These are phyloP conservation scores for Agriopis marginaria DNA, from an alignment of 2,888 invertebrate genomes.

Conservation along the genomic window DNA sequence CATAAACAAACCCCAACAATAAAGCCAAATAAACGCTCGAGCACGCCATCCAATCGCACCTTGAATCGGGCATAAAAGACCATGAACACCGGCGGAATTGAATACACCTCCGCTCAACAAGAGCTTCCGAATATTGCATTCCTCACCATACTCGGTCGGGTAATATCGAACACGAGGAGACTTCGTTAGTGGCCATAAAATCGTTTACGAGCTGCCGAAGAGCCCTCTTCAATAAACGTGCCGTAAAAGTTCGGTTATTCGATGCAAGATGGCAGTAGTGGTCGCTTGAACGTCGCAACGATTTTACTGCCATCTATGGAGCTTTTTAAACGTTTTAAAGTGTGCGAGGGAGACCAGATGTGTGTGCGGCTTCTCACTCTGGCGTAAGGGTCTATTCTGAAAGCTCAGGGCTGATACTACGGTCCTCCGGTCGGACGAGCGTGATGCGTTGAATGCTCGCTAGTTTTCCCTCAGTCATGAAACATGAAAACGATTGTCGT, in stretches of 20 bases:
- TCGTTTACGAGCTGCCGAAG: conserved; percentile 86
- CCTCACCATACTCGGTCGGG: conserved; percentile 81
- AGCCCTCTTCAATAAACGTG: conserved; percentile 85
- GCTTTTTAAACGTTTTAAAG: conserved; percentile 80
- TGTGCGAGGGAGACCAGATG: conserved; percentile 54
- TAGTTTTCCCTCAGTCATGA: no score
- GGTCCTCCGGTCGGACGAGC: neutral
- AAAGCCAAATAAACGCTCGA: conserved; percentile 86
- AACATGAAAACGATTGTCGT: no score
- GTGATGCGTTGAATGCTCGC: no score
- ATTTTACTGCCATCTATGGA: conserved; percentile 86
- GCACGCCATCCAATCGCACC: conserved; percentile 87
- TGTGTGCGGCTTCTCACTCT: conserved; percentile 51
- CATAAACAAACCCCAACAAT: conserved; percentile 87
- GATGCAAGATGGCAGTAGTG: conserved; percentile 85
- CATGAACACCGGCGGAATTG: conserved; percentile 84
- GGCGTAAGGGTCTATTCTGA: conserved; percentile 50
- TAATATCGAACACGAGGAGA: conserved; percentile 82
- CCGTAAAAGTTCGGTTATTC: conserved; percentile 85
- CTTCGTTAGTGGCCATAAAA: conserved; percentile 85
- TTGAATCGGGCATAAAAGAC: conserved; percentile 85
- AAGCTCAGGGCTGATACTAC: conserved; percentile 53
- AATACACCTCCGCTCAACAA: conserved; percentile 80
- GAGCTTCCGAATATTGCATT: conserved; percentile 82
- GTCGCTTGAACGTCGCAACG: conserved; percentile 80